Evolutionary conservation across 2,888 invertebrate genomes (phyloP), one percentile per base, ranked within the genome.

Genomic region (Apamea epomidion): DNA sequence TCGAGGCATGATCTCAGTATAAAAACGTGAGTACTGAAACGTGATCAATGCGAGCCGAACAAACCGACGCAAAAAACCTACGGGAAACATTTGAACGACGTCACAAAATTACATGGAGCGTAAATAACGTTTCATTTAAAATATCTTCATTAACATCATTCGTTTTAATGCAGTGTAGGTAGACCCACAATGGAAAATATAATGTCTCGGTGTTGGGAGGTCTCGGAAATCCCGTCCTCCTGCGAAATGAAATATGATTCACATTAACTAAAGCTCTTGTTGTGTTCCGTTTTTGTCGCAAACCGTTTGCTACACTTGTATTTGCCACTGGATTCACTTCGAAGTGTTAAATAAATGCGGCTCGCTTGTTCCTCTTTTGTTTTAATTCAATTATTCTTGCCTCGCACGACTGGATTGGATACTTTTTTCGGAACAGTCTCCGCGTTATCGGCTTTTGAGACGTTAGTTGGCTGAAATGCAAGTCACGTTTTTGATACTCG

Each of bases 261-360:
- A 92, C 95, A 95, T 96, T 95, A 95, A 94, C 92, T 92, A 93
- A 95, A 95, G 93, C 95, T 93, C 95, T 93, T 93, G 94, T 94
- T 94, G 92, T 94, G 93, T 94, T 90, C 92, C 93, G 94, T 95
- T 95, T 95, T 95, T 95, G 94, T 94, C 94, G 91, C 90, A 85
- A 91, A 93, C 90, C 91, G 91, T 93, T 94, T 93, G 90, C 91
- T 89, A 91, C 91, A 91, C 92, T 93, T 92, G 92, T 94, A 92
- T 93, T 93, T 92, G 92, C 91, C 90, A 93, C 92, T 92, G 92
- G 91, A 90, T 92, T 90, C 89, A 89, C 91, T 93, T 92, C 91
- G 82, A 91, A 94, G 92, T 92, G 90, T 91, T 90, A 90, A 92
- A 91, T 91, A 92, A 93, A 93, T 90, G 91, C 87, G 88, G 87